Base-by-base conservation (phyloP, 2,888 invertebrate genomes). In the Mechanitis messenoides region DNA sequence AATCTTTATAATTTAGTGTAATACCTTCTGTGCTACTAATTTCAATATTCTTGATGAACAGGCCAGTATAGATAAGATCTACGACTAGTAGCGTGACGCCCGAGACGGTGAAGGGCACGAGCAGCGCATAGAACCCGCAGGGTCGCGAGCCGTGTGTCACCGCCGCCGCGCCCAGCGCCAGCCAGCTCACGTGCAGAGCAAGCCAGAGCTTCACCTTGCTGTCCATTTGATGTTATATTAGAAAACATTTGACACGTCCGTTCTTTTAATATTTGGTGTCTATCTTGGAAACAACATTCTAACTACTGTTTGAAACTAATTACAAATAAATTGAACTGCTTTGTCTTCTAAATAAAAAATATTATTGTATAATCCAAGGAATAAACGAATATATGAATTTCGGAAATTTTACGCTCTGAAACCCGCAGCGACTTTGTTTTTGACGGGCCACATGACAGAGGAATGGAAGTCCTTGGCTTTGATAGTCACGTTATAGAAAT, bases 401-500 rank as follows among this genome's bases (percentile, higher is more conserved):
- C 9, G 11, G 31, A n/a, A 12, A 33, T 1, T 42, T 42, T 59
- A 86, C 88, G 69, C 72, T 66, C 87, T 71, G 69, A 89, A 88
- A 2, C 60, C 59, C 6, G 77, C 58, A 45, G 89, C 83, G 0
- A 84, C 45, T 0, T 68, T 56, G 58, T 89, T 89, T 35, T 60
- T 71, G 1, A 77, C 63, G 0, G 84, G 83, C 86, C 86, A 87
- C 3, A 85, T 69, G 1, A 88, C 72, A 2, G 75, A 77, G 0
- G 77, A 74, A 2, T 71, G 65, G 0, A 63, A 50, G 1, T 46
- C 63, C 0, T 73, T 64, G 1, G 59, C 35, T 6, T 61, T 9
- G 2, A 67, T 65, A 0, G 85, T 84, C 65, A 83, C 72, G 70
- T 89, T 89, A 69, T 87, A 89, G 72, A 85, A 84, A 59, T 77